Conservation (phyloP, 2,797 vertebrate genomes). For the Microchirus variegatus region DNA sequence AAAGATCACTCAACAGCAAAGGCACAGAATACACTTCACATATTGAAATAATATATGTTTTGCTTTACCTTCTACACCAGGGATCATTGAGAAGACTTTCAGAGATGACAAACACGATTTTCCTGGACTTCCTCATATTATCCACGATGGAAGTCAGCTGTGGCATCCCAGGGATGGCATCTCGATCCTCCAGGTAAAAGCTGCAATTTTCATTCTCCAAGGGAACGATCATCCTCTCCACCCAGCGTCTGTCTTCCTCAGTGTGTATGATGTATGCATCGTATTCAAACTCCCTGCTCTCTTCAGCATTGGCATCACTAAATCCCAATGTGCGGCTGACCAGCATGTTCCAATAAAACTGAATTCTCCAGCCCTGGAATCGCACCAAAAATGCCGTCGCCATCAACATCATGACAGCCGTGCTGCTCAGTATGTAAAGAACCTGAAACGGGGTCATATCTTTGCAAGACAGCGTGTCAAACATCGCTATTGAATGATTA, state of each 20-base stretch:
- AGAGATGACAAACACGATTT: constrained; percentile 92
- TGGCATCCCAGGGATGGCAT: constrained; percentile 84
- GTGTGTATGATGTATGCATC: constrained; percentile 91
- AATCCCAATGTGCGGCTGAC: constrained; percentile 88
- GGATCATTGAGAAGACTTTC: constrained; percentile 89
- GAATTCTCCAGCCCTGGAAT: constrained; percentile 93
- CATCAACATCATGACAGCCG: constrained; percentile 70
- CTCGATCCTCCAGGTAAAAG: constrained; percentile 91
- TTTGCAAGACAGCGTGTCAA: constrained; percentile 89
- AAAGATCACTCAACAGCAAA: neutral
- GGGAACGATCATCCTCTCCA: constrained; percentile 83
- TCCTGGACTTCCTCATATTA: constrained; percentile 88
- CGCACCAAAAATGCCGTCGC: constrained; percentile 78
- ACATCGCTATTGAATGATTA: constrained; percentile 79
- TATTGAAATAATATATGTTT: neutral
- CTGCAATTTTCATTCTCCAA: constrained; percentile 80
- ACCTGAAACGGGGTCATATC: constrained; percentile 88
- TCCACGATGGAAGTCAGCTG: constrained; percentile 85
- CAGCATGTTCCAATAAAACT: constrained; percentile 90
- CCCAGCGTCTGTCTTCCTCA: constrained; percentile 85
- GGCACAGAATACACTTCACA: neutral
- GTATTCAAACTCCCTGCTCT: constrained; percentile 79
- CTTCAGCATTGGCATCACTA: constrained; percentile 79
- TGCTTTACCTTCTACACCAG: constrained; percentile 87
- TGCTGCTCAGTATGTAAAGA: constrained; percentile 82